phyloP scores from a whole-genome alignment of 2,888 invertebrate genomes.

The Xestia c-nigrum region DNA sequence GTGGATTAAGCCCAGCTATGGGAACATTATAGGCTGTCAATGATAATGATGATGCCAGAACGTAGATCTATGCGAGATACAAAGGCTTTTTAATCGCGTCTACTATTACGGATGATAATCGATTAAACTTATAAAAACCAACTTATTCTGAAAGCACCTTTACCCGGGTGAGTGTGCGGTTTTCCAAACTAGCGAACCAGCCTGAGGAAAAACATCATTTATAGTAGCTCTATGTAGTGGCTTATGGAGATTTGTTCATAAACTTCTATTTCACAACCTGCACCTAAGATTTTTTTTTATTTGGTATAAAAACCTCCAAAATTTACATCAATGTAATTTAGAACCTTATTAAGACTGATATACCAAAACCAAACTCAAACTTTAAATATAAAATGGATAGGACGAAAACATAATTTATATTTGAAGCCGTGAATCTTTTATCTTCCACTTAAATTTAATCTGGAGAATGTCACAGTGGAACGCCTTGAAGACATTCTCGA shows the following conservation, averaged over 20 bases:
- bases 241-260: neutral
- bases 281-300: no score
- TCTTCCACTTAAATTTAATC: conserved; percentile 74
- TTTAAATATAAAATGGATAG: conserved; percentile 25
- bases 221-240: neutral
- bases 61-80: no score
- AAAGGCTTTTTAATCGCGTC: no score
- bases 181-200: neutral
- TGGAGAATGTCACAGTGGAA: conserved; percentile 68
- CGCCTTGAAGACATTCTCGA: conserved; percentile 67
- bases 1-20: no score
- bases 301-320: no score
- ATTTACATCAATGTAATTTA: neutral
- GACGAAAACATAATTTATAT: conserved; percentile 54
- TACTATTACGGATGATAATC: no score
- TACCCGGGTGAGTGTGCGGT: neutral
- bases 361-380: conserved; percentile 36
- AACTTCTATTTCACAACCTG: conserved; percentile 5
- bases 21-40: no score
- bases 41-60: no score
- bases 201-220: neutral
- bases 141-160: no score
- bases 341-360: conserved; percentile 30
- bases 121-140: neutral
- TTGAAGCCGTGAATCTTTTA: conserved; percentile 66